Base-by-base conservation (phyloP, 2,888 invertebrate genomes). In the Pyrrhia umbra region DNA sequence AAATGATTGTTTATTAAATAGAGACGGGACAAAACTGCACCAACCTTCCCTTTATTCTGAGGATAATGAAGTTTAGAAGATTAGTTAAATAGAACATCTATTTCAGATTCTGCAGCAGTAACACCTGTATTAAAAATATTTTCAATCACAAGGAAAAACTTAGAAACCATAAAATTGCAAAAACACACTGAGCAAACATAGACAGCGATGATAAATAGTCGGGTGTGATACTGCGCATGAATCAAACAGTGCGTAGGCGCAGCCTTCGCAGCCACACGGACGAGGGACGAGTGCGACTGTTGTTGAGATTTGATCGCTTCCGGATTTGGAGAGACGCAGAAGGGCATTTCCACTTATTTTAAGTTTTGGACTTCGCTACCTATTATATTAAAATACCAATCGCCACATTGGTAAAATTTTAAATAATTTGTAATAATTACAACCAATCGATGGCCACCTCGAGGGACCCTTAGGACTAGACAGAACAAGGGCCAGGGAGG, bases 181-280 rank as follows among this genome's bases (percentile, higher is more conserved):
- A 39, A 54, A 27, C 6, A 27, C 49, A 69, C 70, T 46, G 50
- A 57, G 37, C 40, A 30, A 8, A 16, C 18, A 68, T 18, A 61
- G 51, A 56, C 25, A 55, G 47, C 25, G 40, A 15, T 49, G 55
- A 64, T 74, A 71, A 66, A 77, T 57, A 62, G 54, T 21, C 50
- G 16, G 18, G 27, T 34, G 47, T 50, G 60, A 52, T 40, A 57
- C 23, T 34, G 46, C 57, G 50, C 49, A 62, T 75, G 68, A 75
- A 77, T 71, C 68, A 71, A 64, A 27, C 20, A 45, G 6, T 57
- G 78, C 63, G 75, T 68, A 30, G 75, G 80, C 64, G 75, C 78
- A 62, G 57, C 77, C 75, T 77, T 64, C 71, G 13, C 34, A 40
- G 46, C 49, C 34, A n/a, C 37, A 52, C 34, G 42, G 50, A 54